Base-by-base conservation (phyloP, 2,888 invertebrate genomes). In the Pterobdella sp. region DNA sequence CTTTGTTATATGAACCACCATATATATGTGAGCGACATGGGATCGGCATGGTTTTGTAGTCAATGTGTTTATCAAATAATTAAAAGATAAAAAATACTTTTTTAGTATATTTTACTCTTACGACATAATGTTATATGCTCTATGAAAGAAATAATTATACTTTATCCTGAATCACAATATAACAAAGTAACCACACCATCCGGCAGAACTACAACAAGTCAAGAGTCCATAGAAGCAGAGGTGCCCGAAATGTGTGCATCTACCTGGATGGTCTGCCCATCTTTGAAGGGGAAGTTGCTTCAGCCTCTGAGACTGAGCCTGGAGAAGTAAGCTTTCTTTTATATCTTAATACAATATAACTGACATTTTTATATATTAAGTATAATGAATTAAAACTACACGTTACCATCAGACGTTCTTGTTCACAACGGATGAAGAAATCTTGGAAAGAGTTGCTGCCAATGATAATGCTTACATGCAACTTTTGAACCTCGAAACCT, bases 191-290 rank as follows among this genome's bases (percentile, higher is more conserved):
- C 42, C 18, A 42, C 7, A n/a, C 63, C 63, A 29, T 26, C 7
- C n/a, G 7, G 7, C 84, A 92, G 92, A 92, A 92, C 82, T 92
- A 93, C 83, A 92, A 92, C 83, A 92, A 92, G 83, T 92, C 92
- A 0, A 86, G 92, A 75, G 91, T 92, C 78, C 90, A 92, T 83
- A 90, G 91, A 0, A 88, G 88, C 74, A 87, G 91, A 74, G 92
- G 92, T 67, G 90, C 89, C 4, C 88, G 88, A 78, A 86, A 90
- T 79, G 84, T 91, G 18, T 87, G 88, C 75, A 88, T 74, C 49
- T 26, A 26, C 32, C 82, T 92, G 73, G 90, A 92, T 81, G 88
- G 88, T 26, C 29, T 60, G 35, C 82, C 87, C 37, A 89, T 92
- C 80, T 92, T 92, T 83, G 87, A 88, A 78, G 92, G 92, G 0